These are phyloP conservation scores for Calliopum simillimum DNA, from an alignment of 2,888 invertebrate genomes.

Conservation along the genomic window DNA sequence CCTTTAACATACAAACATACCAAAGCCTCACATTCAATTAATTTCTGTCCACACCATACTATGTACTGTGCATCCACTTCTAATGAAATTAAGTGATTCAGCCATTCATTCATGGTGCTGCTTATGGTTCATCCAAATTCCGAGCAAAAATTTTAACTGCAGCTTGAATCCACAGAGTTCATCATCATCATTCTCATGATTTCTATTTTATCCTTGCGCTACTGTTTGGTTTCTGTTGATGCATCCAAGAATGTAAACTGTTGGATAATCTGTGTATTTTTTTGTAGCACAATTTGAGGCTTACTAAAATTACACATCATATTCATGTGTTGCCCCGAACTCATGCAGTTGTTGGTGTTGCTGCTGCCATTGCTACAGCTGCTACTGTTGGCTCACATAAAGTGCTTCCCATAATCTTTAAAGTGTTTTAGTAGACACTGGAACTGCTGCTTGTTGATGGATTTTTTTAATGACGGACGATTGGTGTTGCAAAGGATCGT, in stretches of 20 bases:
- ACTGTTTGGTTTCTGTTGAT: too few species aligned
- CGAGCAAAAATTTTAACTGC: conserved; percentile 8
- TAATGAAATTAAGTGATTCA: conserved; percentile 31
- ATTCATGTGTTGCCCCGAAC: neutral
- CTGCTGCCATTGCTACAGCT: too few species aligned
- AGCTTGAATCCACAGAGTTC: neutral
- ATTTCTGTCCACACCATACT: too few species aligned
- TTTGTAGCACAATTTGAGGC: conserved; percentile 24
- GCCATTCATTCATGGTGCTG: neutral
- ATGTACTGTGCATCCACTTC: neutral
- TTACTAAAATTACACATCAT: neutral
- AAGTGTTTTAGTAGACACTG: conserved; percentile 8
- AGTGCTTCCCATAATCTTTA: conserved; percentile 10
- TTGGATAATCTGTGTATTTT: neutral
- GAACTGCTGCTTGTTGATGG: neutral
- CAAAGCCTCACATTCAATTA: too few species aligned
- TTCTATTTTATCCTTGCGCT: neutral
- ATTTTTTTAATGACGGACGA: neutral
- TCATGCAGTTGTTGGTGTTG: neutral
- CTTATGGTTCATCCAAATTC: neutral
- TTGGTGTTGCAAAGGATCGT: neutral
- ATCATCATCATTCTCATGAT: neutral
- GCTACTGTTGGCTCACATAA: neutral
- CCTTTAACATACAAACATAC: too few species aligned
- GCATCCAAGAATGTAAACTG: too few species aligned